Conservation (phyloP, 2,113 vertebrate species). For the Stegastes partitus region DNA sequence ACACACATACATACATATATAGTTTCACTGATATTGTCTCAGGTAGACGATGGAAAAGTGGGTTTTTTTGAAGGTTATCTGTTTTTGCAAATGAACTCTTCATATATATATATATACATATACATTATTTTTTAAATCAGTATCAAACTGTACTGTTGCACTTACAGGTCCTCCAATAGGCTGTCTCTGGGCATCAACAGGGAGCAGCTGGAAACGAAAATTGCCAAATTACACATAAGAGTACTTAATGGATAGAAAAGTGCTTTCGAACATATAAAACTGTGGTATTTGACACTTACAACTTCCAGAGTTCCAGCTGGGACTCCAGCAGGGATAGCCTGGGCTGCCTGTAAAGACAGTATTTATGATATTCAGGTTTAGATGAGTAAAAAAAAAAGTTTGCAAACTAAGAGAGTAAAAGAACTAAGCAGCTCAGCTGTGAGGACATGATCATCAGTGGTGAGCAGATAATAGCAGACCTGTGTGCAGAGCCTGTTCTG, state of each 20-base stretch:
- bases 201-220: constrained; percentile 63
- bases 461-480: constrained; percentile 27
- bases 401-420: background rate
- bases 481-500: background rate
- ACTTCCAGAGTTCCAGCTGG: constrained; percentile 50
- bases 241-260: background rate
- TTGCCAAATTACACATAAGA: background rate
- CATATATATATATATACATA: background rate
- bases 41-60: no score
- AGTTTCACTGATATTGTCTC: no score
- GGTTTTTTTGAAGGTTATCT: no score
- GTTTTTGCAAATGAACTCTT: no score
- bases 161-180: constrained; percentile 63
- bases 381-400: background rate
- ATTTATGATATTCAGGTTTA: background rate
- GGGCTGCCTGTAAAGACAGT: constrained; percentile 46
- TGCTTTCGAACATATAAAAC: background rate
- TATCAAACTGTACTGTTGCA: constrained; percentile 14
- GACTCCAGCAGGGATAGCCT: constrained; percentile 58
- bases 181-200: constrained; percentile 37
- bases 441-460: background rate
- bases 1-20: no score
- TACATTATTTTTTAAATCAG: background rate
- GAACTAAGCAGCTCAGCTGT: constrained; percentile 3
- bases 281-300: constrained; percentile 39